Conservation (phyloP, 1,140 invertebrate genomes). For the Ceratina calcarata region DNA sequence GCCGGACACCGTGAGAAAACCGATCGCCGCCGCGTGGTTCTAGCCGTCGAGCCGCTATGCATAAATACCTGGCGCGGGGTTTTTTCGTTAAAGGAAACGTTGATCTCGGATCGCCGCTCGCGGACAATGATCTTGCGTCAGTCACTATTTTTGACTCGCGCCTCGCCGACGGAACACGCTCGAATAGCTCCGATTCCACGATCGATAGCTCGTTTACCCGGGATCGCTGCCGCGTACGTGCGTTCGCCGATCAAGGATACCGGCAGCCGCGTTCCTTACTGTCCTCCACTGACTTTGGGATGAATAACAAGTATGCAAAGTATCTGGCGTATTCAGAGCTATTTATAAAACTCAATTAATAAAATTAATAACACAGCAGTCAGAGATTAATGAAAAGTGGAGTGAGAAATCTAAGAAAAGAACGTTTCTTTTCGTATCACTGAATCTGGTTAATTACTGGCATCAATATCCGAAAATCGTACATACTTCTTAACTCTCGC, state of each 20-base stretch:
- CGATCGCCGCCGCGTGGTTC: constrained; percentile 38
- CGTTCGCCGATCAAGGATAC: constrained; percentile 39
- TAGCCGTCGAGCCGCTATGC: constrained; percentile 40
- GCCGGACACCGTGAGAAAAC: constrained; percentile 66
- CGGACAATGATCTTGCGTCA: constrained; percentile 54
- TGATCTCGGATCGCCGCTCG: constrained; percentile 31
- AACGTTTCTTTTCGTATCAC: too few relatives aligned
- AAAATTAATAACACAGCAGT: too few relatives aligned
- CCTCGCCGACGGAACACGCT: constrained; percentile 32
- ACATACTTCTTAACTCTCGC: too few relatives aligned
- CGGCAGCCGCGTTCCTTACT: background rate
- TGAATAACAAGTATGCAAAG: too few relatives aligned
- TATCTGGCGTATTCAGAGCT: too few relatives aligned
- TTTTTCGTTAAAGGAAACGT: constrained; percentile 6
- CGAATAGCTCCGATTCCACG: constrained; percentile 42
- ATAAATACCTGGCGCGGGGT: constrained; percentile 46
- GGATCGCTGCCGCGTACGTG: constrained; percentile 1
- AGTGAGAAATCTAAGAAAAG: too few relatives aligned
- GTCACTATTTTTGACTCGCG: constrained; percentile 48
- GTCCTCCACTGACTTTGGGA: background rate
- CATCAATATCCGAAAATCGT: too few relatives aligned
- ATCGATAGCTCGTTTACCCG: constrained; percentile 27
- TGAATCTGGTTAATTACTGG: too few relatives aligned
- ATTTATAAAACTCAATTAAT: too few relatives aligned
- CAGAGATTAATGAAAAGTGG: too few relatives aligned